phyloP scores from a whole-genome alignment of 2,797 vertebrate species.

The Galaxias olidus region DNA sequence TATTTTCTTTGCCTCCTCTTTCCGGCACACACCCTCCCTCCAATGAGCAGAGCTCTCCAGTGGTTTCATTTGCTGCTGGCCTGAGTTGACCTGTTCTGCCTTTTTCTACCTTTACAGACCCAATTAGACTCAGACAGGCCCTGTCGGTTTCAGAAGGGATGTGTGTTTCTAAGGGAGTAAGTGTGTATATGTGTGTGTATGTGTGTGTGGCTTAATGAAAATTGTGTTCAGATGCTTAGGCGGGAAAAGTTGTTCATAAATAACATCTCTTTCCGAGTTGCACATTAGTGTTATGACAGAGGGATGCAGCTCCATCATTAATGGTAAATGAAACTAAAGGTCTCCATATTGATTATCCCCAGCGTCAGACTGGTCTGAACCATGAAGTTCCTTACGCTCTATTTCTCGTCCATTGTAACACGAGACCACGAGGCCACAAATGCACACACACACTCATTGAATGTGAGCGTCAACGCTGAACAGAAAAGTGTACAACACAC shows the following conservation, averaged over 20 bases:
- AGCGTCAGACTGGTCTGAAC: slow-evolving; percentile 57
- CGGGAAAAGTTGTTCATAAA: background rate
- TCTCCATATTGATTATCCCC: slow-evolving; percentile 63
- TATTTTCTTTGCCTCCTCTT: background rate
- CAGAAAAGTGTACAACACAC: slow-evolving; percentile 40
- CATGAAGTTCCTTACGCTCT: slow-evolving; percentile 45
- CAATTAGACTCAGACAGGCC: slow-evolving; percentile 38
- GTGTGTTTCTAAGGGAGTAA: too few species aligned
- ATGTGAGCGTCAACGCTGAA: slow-evolving; percentile 38
- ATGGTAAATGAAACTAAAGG: slow-evolving; percentile 69
- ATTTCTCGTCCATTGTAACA: slow-evolving; percentile 44
- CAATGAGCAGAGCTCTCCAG: slow-evolving; percentile 12
- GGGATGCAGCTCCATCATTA: slow-evolving; percentile 49
- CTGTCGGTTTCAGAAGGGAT: slow-evolving; percentile 14
- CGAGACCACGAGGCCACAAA: slow-evolving; percentile 50
- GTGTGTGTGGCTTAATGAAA: slow-evolving; percentile 1
- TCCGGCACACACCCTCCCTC: background rate
- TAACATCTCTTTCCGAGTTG: slow-evolving; percentile 15
- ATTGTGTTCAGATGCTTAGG: background rate
- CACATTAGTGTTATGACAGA: slow-evolving; percentile 58
- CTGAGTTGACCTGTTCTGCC: slow-evolving; percentile 22
- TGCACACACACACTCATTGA: slow-evolving; percentile 48
- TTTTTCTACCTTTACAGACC: slow-evolving; percentile 33
- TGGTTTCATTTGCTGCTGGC: slow-evolving; percentile 20
- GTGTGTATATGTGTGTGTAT: slow-evolving; percentile 8